A percentile compares a stretch with the other conserved stretches of the same genome.
phyloP scores from a whole-genome alignment of 2,888 invertebrate genomes.

The Seira musarum region DNA sequence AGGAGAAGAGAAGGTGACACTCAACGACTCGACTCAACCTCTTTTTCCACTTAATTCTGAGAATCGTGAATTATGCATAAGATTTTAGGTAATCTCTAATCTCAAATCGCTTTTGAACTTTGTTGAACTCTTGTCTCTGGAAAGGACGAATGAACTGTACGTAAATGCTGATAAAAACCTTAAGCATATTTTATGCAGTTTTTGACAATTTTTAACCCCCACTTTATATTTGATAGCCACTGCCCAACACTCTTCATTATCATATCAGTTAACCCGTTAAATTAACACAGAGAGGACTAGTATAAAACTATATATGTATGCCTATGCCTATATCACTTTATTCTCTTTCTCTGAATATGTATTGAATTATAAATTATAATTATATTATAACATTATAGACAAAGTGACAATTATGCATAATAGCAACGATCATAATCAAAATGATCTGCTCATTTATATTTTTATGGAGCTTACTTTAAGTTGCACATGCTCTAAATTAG shows the following conservation, averaged over 20 bases:
- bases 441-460: too few relatives aligned
- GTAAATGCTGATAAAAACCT: constrained; percentile 6
- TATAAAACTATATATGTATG: too few relatives aligned
- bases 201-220: constrained; percentile 3
- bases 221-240: constrained; percentile 3
- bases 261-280: not conserved
- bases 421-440: too few relatives aligned
- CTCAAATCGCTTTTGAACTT: constrained; percentile 25
- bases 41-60: too few relatives aligned
- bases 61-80: too few relatives aligned
- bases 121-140: constrained; percentile 29
- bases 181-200: constrained; percentile 6
- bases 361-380: too few relatives aligned
- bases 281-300: constrained; percentile 27
- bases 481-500: too few relatives aligned
- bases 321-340: too few relatives aligned
- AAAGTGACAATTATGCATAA: too few relatives aligned
- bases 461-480: too few relatives aligned
- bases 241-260: constrained; percentile 8
- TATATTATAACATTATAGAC: too few relatives aligned
- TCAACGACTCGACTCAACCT: not conserved
- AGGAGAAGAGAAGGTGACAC: constrained; percentile 26
- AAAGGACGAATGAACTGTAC: constrained; percentile 13
- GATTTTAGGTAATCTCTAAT: not conserved
- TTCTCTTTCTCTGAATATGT: too few relatives aligned